Base-by-base conservation (phyloP, 2,888 invertebrate species). In the Drosophila lacicola region DNA sequence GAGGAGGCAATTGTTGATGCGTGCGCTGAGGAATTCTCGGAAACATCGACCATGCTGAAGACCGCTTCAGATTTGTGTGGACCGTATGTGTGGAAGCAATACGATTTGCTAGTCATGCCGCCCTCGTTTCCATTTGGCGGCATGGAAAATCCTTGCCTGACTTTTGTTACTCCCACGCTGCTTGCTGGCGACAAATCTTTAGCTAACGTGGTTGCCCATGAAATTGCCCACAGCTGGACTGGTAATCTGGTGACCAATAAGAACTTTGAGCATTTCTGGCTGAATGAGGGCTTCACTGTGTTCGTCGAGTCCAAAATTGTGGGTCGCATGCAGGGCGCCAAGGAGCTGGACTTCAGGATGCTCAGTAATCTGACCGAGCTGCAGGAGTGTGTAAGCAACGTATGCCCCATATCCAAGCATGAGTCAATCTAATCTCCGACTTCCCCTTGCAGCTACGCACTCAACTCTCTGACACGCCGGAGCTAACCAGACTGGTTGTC, bases 61-160 rank as follows among this genome's bases (percentile, higher is more conserved):
- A 95, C 95, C 0, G 98, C 98, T 0, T 97, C 98, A 91, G 94
- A 94, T 2, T 93, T 98, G 70, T 96, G 97, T 90, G 98, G 98
- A 0, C 96, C 96, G 0, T 98, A 98, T 92, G 96, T 96, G 57
- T 98, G 98, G 98, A 96, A 96, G 6, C 94, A 95, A 78, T 99
- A 98, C 92, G 98, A 98, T 92, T 90, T 97, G 64, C 93, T 99
- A 39, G 96, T 98, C 41, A 94, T 99, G 89, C 98, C 98, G 0
- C 97, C 98, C 0, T 92, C 91, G 3, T 99, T 98, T 93, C 98
- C 98, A 0, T 98, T 95, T 91, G 98, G 98, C 1, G 98, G 98
- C 19, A 99, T 99, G 98, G 98, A 99, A 93, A 98, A 99, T 93
- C 98, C 98, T 0, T 98, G 98, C 91, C 93, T 99, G 51, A 98